Evolutionary conservation across 2,797 vertebrate species (phyloP), one percentile per base, ranked within the genome.

Genomic region (Acipenser transmontanus): DNA sequence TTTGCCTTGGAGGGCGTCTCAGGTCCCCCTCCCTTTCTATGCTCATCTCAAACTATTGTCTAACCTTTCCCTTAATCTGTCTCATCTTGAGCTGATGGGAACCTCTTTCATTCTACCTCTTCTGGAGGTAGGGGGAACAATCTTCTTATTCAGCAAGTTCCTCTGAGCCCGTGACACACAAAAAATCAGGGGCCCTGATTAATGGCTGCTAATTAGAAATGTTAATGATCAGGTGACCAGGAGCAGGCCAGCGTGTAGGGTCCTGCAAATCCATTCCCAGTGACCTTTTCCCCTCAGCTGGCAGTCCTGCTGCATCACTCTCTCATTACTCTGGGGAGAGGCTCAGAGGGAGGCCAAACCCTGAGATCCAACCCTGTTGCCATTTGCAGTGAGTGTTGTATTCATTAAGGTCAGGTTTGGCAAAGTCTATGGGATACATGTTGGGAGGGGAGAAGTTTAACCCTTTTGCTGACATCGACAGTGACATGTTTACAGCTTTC

Each of bases 201-300:
- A 98, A 98, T 98, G 93, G 92, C 82, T 82, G 84, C 94, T 97
- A 98, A 98, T 99, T 98, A 98, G 96, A 96, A 98, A 96, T 99
- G 95, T 95, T 99, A 99, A 99, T 99, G 95, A 98, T 93, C 96
- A 99, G 96, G 96, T 99, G 96, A 95, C 95, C 91, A 88, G 93
- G 92, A 94, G 91, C 87, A 85, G 91, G 94, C 94, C 94, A 95
- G 93, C 85, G 85, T 87, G 91, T 89, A 88, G 91, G 88, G 87
- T 90, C 89, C 89, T 84, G 89, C 89, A 93, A 95, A 95, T 93
- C 92, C 91, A 91, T 93, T 92, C 90, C 88, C 88, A 81, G 85
- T 94, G 92, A 93, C 92, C 92, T 90, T 89, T 89, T 60, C 87
- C 84, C 83, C 88, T 88, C 88, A 88, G 89, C 91, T 91, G 89